A percentile compares a stretch with the other conserved stretches of the same genome.
phyloP scores from a whole-genome alignment of 1,140 invertebrate species.

The Ceratoteleas bidentatus region DNA sequence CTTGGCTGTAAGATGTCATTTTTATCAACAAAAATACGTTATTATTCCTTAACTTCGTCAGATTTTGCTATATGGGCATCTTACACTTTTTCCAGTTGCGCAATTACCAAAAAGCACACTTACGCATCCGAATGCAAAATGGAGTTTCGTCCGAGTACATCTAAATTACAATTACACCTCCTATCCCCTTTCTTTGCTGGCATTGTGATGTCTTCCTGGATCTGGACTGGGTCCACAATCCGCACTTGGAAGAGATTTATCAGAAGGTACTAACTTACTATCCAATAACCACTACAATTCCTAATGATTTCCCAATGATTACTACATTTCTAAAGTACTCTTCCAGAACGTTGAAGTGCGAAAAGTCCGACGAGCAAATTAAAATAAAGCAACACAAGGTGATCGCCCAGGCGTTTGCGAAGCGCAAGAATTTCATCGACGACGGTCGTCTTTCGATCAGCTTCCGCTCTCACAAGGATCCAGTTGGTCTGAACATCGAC shows the following conservation, averaged over 20 bases:
- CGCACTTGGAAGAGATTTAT: slow-evolving; percentile 92
- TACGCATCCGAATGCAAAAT: slow-evolving; percentile 83
- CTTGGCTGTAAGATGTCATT: slow-evolving; percentile 89
- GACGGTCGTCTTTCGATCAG: slow-evolving; percentile 92
- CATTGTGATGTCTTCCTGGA: slow-evolving; percentile 95
- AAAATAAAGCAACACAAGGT: slow-evolving; percentile 93
- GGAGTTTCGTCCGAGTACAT: slow-evolving; percentile 88
- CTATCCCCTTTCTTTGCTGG: slow-evolving; percentile 91
- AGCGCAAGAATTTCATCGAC: slow-evolving; percentile 91
- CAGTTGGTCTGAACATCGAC: slow-evolving; percentile 93
- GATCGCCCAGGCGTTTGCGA: slow-evolving; percentile 94
- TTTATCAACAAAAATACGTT: neutral
- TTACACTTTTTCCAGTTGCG: slow-evolving; percentile 81
- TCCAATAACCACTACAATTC: neutral
- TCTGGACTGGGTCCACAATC: slow-evolving; percentile 92
- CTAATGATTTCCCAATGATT: no score
- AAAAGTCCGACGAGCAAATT: slow-evolving; percentile 87
- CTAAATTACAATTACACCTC: slow-evolving; percentile 90
- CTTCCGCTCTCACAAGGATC: slow-evolving; percentile 92
- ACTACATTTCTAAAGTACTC: neutral
- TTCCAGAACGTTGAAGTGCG: slow-evolving; percentile 81
- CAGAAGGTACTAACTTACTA: slow-evolving; percentile 84
- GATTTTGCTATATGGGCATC: neutral
- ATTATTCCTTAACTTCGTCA: neutral
- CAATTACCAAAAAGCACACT: slow-evolving; percentile 82